A percentile compares a stretch with the other conserved stretches of the same genome.
These are phyloP conservation scores for Craniophora ligustri DNA, from an alignment of 2,888 invertebrate genomes.

Conservation along the genomic window DNA sequence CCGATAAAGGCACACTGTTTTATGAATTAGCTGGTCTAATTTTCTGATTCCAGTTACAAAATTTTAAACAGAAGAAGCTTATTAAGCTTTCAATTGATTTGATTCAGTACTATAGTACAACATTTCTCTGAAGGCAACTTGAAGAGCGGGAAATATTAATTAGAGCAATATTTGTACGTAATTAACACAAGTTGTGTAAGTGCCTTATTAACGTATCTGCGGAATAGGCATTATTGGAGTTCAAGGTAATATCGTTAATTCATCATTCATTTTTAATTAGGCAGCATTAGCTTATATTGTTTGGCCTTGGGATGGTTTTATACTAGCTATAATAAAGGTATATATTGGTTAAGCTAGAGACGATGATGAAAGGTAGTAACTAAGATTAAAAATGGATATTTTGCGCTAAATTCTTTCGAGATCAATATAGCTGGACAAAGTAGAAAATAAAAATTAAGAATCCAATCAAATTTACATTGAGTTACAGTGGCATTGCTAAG, in stretches of 20 bases:
- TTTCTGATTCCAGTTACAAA: slow-evolving; percentile 8
- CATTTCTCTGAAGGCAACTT: slow-evolving; percentile 12
- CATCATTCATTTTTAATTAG: slow-evolving; percentile 39
- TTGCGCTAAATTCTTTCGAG: background rate
- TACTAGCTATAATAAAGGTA: too few relatives aligned
- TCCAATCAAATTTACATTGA: background rate
- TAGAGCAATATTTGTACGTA: slow-evolving; percentile 20
- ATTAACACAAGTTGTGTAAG: slow-evolving; percentile 42
- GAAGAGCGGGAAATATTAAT: slow-evolving; percentile 31
- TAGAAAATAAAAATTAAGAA: background rate
- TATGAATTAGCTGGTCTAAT: background rate
- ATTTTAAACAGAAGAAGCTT: slow-evolving; percentile 16
- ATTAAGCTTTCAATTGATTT: slow-evolving; percentile 33
- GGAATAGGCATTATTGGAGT: slow-evolving; percentile 26
- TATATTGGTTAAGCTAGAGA: too few relatives aligned
- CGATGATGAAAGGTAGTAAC: too few relatives aligned
- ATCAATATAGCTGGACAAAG: background rate
- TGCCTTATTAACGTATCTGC: slow-evolving; percentile 35
- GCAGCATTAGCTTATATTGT: slow-evolving; percentile 11
- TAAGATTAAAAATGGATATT: too few relatives aligned
- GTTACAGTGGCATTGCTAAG: too few relatives aligned
- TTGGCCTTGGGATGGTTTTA: slow-evolving; percentile 24
- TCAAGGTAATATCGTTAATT: slow-evolving; percentile 36
- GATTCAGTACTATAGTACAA: slow-evolving; percentile 15
- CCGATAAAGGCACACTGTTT: background rate